Conservation (phyloP, 1,140 invertebrate species). For the Bemisia tabaci region DNA sequence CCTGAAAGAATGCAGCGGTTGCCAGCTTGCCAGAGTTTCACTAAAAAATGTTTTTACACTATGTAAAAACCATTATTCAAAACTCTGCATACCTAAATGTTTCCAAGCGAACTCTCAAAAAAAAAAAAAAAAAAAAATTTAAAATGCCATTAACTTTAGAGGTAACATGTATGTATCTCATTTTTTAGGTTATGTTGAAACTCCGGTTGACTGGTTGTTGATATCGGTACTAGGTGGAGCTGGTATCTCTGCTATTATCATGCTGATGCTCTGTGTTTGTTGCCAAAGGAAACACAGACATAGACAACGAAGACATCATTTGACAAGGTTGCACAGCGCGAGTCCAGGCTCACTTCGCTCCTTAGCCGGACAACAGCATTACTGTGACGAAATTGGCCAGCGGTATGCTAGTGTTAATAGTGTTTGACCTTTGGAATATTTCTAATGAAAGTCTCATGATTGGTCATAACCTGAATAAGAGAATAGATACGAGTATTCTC, state of each 20-base stretch:
- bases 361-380: slow-evolving; percentile 26
- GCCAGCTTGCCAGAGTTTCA: no score
- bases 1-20: no score
- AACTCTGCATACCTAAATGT: no score
- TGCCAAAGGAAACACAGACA: slow-evolving; percentile 29
- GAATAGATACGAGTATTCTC: no score
- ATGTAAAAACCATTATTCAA: no score
- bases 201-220: slow-evolving; percentile 32
- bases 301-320: slow-evolving; percentile 30
- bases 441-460: not conserved
- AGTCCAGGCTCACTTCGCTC: slow-evolving; percentile 16
- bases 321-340: slow-evolving; percentile 16
- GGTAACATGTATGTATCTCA: no score
- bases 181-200: slow-evolving; percentile 32
- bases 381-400: slow-evolving; percentile 37
- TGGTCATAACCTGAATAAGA: no score
- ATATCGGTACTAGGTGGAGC: slow-evolving; percentile 11
- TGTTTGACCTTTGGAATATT: slow-evolving; percentile 30
- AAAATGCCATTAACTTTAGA: no score
- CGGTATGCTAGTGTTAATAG: slow-evolving; percentile 38
- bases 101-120: no score
- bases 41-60: no score
- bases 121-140: no score
- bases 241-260: slow-evolving; percentile 11
- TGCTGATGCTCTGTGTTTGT: slow-evolving; percentile 24